A percentile compares a stretch with the other conserved stretches of the same genome.
Evolutionary conservation across 2,888 invertebrate genomes (phyloP).

Genomic region (Linyphia triangularis): DNA sequence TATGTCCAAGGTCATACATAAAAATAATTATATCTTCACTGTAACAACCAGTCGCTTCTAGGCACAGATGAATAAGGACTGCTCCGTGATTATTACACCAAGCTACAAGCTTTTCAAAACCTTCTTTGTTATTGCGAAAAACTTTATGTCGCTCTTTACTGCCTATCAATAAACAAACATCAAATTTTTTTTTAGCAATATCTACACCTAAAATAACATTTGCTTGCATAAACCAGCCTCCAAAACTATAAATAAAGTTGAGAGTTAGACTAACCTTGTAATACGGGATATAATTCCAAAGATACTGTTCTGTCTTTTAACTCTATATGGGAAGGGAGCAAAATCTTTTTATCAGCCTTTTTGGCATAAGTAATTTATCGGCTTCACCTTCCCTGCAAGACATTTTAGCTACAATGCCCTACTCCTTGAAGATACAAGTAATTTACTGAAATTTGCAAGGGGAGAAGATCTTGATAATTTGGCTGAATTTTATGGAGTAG

Average conservation of each 20-base stretch:
- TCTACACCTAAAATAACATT: not conserved
- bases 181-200: not conserved
- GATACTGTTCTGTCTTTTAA: not conserved
- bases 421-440: too few relatives aligned
- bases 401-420: too few relatives aligned
- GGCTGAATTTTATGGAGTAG: too few relatives aligned
- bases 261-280: not conserved
- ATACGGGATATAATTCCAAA: constrained; percentile 3
- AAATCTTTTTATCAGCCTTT: too few relatives aligned
- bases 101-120: not conserved
- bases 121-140: not conserved
- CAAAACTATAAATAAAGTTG: not conserved
- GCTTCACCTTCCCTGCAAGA: too few relatives aligned
- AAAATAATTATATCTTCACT: too few relatives aligned
- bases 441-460: too few relatives aligned
- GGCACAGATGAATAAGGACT: not conserved
- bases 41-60: too few relatives aligned
- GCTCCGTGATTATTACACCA: not conserved
- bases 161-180: not conserved
- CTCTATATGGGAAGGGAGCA: not conserved
- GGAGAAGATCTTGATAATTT: too few relatives aligned
- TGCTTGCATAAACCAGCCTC: not conserved
- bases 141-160: not conserved
- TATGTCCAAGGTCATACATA: too few relatives aligned
- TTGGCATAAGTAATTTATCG: too few relatives aligned